phyloP scores from a whole-genome alignment of 2,888 invertebrate genomes.

The Macropis europaea region DNA sequence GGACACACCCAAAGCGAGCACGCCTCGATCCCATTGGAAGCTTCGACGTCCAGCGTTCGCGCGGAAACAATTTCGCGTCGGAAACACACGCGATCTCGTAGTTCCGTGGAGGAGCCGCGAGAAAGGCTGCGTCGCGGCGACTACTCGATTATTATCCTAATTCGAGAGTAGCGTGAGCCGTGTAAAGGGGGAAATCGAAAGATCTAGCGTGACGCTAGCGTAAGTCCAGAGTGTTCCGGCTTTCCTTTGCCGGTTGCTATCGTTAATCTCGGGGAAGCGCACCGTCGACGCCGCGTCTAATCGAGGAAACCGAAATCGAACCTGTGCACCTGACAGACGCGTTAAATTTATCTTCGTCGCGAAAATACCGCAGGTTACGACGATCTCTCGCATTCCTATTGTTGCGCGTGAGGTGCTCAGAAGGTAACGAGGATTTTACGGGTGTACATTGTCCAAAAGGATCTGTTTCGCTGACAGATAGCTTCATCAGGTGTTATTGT shows the following conservation, averaged over 20 bases:
- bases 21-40: not conserved
- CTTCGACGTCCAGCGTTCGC: slow-evolving; percentile 6
- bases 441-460: too few species aligned
- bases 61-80: slow-evolving; percentile 23
- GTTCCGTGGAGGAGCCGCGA: slow-evolving; percentile 38
- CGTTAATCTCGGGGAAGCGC: slow-evolving; percentile 55
- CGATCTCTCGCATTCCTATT: slow-evolving; percentile 29
- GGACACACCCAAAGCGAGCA: not conserved
- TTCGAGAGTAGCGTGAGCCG: slow-evolving; percentile 56
- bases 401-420: too few species aligned
- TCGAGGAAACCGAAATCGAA: slow-evolving; percentile 29
- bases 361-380: slow-evolving; percentile 9
- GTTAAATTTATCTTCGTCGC: slow-evolving; percentile 50
- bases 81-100: slow-evolving; percentile 58
- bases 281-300: slow-evolving; percentile 29
- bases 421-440: too few species aligned
- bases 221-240: slow-evolving; percentile 44
- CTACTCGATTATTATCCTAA: slow-evolving; percentile 57
- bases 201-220: slow-evolving; percentile 49
- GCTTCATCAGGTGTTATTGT: too few species aligned
- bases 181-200: slow-evolving; percentile 38
- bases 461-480: too few species aligned
- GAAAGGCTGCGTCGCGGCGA: slow-evolving; percentile 10
- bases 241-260: slow-evolving; percentile 48
- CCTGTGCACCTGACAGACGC: slow-evolving; percentile 32